phyloP scores from a whole-genome alignment of 2,113 vertebrate species.

The Mustelus asterias region DNA sequence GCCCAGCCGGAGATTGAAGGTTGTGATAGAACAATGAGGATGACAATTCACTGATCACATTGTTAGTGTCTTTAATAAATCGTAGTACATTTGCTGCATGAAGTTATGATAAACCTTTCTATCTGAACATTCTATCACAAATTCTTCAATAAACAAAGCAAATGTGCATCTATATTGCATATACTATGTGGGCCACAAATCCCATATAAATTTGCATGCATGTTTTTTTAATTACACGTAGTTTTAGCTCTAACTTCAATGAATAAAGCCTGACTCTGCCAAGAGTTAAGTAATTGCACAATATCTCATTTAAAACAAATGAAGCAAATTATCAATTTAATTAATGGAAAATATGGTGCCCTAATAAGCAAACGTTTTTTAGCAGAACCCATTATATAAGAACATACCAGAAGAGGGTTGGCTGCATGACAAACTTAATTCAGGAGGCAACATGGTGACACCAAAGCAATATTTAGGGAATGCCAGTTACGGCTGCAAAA shows the following conservation, averaged over 20 bases:
- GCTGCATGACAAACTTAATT: not conserved
- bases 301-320: not conserved
- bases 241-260: not conserved
- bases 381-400: not conserved
- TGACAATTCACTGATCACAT: not conserved
- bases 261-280: conserved; percentile 6
- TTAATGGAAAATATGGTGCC: not conserved
- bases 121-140: not conserved
- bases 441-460: not conserved
- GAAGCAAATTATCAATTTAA: not conserved
- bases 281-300: not conserved
- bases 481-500: not conserved
- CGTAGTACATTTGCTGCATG: not conserved
- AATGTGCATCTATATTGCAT: not conserved
- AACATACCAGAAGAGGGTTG: too few relatives aligned
- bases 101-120: not conserved
- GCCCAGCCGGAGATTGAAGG: not conserved
- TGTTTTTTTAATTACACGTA: not conserved
- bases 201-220: not conserved
- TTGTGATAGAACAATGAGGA: not conserved
- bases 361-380: not conserved
- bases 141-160: not conserved
- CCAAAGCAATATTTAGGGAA: not conserved
- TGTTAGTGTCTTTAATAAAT: not conserved
- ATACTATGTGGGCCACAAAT: not conserved